phyloP scores from a whole-genome alignment of 2,797 vertebrate species.

The Miichthys miiuy region DNA sequence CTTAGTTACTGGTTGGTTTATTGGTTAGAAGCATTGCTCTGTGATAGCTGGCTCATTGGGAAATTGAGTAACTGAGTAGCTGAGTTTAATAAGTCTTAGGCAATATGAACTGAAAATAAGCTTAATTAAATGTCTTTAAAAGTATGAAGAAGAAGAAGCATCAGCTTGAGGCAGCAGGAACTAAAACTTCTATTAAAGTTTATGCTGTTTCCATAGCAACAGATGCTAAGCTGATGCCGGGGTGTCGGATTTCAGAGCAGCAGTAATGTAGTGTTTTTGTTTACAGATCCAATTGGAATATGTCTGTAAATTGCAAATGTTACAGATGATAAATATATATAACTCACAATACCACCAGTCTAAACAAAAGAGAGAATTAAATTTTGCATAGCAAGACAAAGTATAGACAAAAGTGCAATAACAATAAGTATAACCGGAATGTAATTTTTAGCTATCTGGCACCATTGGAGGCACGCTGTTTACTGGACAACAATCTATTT shows the following conservation, averaged over 20 bases:
- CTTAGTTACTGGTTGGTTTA: neutral
- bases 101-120: slow-evolving; percentile 23
- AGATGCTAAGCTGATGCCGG: slow-evolving; percentile 26
- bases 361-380: neutral
- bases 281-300: slow-evolving; percentile 20
- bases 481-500: slow-evolving; percentile 7
- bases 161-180: slow-evolving; percentile 12
- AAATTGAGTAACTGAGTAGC: no score
- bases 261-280: slow-evolving; percentile 24
- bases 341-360: neutral
- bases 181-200: slow-evolving; percentile 40
- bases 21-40: neutral
- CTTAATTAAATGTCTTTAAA: slow-evolving; percentile 28
- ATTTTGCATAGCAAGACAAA: neutral
- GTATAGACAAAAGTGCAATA: neutral
- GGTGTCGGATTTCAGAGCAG: slow-evolving; percentile 21
- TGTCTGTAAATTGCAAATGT: slow-evolving; percentile 16
- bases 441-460: neutral
- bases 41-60: neutral
- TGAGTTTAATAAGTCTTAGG: slow-evolving; percentile 1
- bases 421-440: neutral
- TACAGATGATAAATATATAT: neutral
- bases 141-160: slow-evolving; percentile 9
- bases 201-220: slow-evolving; percentile 57
- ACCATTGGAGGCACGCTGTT: neutral